Evolutionary conservation across 2,797 vertebrate species (phyloP).

Genomic region (Propithecus deckenii): DNA sequence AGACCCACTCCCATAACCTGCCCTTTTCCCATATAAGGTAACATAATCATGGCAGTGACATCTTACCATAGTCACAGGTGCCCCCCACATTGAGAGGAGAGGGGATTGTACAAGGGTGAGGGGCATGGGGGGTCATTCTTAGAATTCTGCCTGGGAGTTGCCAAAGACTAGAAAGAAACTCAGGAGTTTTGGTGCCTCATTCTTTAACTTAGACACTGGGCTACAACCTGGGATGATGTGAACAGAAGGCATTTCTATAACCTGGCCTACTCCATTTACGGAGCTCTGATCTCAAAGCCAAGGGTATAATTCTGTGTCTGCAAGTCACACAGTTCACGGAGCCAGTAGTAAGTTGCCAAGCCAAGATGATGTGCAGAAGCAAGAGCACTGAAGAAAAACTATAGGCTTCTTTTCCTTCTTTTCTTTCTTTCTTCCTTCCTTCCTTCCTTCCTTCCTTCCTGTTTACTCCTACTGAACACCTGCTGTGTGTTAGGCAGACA

Average conservation of each 20-base stretch:
- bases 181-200: neutral
- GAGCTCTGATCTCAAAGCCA: neutral
- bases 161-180: neutral
- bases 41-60: neutral
- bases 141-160: neutral
- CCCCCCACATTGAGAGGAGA: no score
- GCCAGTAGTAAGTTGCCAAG: no score
- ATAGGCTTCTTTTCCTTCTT: neutral
- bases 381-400: neutral
- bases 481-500: neutral
- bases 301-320: neutral
- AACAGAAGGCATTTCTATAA: neutral
- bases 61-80: no score
- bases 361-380: neutral
- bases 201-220: neutral
- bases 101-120: neutral
- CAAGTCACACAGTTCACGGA: neutral
- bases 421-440: neutral
- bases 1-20: neutral
- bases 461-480: neutral
- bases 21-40: neutral
- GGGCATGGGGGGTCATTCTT: neutral
- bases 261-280: fast-evolving
- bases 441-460: neutral
- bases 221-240: fast-evolving